Evolutionary conservation across 2,888 invertebrate species (phyloP).

Genomic region (Cristatella mucedo): DNA sequence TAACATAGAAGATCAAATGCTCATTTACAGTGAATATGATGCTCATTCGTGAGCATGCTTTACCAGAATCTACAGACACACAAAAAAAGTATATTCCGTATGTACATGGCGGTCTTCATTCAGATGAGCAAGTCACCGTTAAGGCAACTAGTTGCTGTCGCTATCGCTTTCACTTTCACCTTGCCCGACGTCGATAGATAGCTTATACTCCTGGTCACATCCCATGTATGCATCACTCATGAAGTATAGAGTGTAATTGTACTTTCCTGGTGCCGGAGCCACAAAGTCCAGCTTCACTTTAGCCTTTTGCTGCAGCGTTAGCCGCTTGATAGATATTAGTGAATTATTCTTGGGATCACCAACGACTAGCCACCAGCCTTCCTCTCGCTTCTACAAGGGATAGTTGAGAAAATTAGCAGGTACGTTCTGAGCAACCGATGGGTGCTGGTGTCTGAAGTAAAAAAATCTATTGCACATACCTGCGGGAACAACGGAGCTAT

Average conservation of each 20-base stretch:
- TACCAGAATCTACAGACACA: too few relatives aligned
- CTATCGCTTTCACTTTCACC: too few relatives aligned
- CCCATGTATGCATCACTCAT: conserved; percentile 99
- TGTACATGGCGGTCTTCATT: too few relatives aligned
- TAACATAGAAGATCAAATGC: too few relatives aligned
- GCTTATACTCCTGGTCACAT: conserved; percentile 97
- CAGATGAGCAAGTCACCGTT: too few relatives aligned
- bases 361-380: conserved; percentile 84
- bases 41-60: too few relatives aligned
- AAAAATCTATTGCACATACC: conserved; percentile 41
- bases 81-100: too few relatives aligned
- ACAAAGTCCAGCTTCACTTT: conserved; percentile 77
- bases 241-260: conserved; percentile 84
- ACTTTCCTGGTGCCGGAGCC: conserved; percentile 66
- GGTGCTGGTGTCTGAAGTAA: not conserved
- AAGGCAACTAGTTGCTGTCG: too few relatives aligned
- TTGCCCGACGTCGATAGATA: conserved; percentile 41
- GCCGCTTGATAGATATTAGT: conserved; percentile 82
- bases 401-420: conserved; percentile 10
- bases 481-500: conserved; percentile 96
- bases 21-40: too few relatives aligned
- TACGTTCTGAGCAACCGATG: not conserved
- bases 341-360: conserved; percentile 89
- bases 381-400: conserved; percentile 43
- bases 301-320: conserved; percentile 81